Base-by-base conservation (phyloP, 2,797 vertebrate genomes). In the Coregonus suidteri region DNA sequence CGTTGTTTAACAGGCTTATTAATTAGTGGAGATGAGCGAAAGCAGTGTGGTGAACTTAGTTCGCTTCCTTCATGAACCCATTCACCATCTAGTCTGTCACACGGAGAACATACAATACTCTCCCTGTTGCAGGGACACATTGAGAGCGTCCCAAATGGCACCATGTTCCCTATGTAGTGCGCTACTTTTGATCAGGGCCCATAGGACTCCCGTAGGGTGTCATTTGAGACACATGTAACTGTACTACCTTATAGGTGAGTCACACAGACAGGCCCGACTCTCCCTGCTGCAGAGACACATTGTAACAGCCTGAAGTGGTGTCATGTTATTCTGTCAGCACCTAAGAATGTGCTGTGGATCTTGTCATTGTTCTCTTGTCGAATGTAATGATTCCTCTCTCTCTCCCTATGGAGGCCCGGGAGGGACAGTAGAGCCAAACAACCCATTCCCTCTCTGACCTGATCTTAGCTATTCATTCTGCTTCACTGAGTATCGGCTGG, bases 401-500 rank as follows among this genome's bases (percentile, higher is more conserved):
- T 47, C 41, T 79, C 86, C 85, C 82, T 76, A 71, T 37, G 37
- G 82, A 79, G 65, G 66, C 82, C 83, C 56, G 75, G 59, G 80
- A 82, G 73, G 89, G 82, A 91, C 83, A 90, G 81, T 79, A 65
- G 80, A 84, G 81, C 82, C 78, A 86, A 91, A 89, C 81, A 86
- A 79, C 76, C 82, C 74, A 56, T 20, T 79, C 89, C 85, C 88
- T 89, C 87, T 88, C 88, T 91, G 88, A 90, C 91, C 89, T 83
- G 83, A 82, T 75, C 75, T 7, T 83, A 84, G 72, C 84, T 81
- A 81, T 91, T 90, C 84, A 88, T 83, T 90, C 82, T 82, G 86
- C 88, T 81, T 92, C 84, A 84, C 82, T 86, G 84, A 88, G 88
- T 91, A 93, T 93, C 88, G 69, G 91, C 91, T 93, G 92, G 85